These are phyloP conservation scores for Chamaetylas fuelleborni DNA, from an alignment of 2,113 vertebrate genomes.

Conservation along the genomic window DNA sequence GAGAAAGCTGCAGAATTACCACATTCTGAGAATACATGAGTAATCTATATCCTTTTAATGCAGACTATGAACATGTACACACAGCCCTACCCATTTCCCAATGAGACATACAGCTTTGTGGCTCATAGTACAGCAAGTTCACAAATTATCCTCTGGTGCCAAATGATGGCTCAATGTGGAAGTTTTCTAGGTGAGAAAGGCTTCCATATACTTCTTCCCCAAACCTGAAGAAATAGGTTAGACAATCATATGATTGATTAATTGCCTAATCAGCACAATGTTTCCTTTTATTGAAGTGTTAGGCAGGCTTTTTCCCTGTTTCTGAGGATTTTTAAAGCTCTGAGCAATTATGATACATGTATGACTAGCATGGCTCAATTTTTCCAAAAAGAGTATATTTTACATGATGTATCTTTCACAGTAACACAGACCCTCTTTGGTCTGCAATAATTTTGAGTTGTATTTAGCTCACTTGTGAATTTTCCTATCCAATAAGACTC, in stretches of 20 bases:
- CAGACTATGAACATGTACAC: neutral
- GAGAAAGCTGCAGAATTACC: neutral
- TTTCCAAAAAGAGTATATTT: neutral
- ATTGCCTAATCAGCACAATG: neutral
- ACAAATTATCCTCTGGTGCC: neutral
- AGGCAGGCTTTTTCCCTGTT: neutral
- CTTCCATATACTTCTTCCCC: neutral
- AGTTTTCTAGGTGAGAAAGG: neutral
- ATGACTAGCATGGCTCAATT: neutral
- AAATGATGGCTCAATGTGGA: neutral
- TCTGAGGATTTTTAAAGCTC: neutral
- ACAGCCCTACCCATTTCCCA: neutral
- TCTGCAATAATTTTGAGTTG: neutral
- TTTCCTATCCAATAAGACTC: neutral
- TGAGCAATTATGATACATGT: neutral
- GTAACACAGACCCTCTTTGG: neutral
- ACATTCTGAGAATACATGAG: neutral
- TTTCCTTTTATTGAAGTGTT: neutral
- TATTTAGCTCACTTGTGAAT: neutral
- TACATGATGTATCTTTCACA: neutral
- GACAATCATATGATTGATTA: neutral
- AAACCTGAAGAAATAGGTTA: neutral
- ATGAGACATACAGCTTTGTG: neutral
- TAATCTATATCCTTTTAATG: neutral
- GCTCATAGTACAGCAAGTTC: neutral